These are phyloP conservation scores for Drosophila cognata DNA, from an alignment of 2,888 invertebrate genomes.

Conservation along the genomic window DNA sequence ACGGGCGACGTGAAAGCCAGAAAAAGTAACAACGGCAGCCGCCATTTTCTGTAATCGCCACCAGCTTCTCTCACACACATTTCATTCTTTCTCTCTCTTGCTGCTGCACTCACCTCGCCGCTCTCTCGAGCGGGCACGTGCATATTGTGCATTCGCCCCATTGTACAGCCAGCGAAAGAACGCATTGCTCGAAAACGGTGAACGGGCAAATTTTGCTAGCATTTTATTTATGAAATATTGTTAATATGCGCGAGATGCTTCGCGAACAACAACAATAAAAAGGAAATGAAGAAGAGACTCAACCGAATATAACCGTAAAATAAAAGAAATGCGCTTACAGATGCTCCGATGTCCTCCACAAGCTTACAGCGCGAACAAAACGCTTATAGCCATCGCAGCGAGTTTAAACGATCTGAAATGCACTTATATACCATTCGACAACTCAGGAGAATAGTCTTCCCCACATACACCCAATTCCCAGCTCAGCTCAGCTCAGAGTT, in stretches of 20 bases:
- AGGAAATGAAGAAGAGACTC: neutral
- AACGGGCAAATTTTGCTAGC: constrained; percentile 2
- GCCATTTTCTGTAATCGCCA: constrained; percentile 8
- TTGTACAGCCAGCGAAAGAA: constrained; percentile 1
- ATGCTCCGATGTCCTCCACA: constrained; percentile 7
- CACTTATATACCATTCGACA: neutral
- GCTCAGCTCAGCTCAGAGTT: neutral
- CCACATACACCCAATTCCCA: neutral
- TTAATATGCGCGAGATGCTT: constrained; percentile 9
- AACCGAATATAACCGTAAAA: neutral
- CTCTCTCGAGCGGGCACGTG: neutral
- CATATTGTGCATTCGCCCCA: constrained; percentile 9
- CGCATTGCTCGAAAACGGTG: constrained; percentile 7
- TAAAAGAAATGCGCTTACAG: neutral
- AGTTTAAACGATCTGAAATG: neutral
- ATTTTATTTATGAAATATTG: constrained; percentile 17
- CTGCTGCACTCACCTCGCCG: neutral
- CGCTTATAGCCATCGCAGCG: neutral
- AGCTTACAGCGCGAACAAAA: neutral
- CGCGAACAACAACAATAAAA: neutral
- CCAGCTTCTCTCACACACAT: neutral
- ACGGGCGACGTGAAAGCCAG: neutral
- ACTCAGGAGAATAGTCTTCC: neutral
- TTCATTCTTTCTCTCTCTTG: neutral
- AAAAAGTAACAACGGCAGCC: neutral